A percentile compares a stretch with the other conserved stretches of the same genome.
Evolutionary conservation across 2,797 vertebrate species (phyloP).

Genomic region (Cynopterus sphinx): DNA sequence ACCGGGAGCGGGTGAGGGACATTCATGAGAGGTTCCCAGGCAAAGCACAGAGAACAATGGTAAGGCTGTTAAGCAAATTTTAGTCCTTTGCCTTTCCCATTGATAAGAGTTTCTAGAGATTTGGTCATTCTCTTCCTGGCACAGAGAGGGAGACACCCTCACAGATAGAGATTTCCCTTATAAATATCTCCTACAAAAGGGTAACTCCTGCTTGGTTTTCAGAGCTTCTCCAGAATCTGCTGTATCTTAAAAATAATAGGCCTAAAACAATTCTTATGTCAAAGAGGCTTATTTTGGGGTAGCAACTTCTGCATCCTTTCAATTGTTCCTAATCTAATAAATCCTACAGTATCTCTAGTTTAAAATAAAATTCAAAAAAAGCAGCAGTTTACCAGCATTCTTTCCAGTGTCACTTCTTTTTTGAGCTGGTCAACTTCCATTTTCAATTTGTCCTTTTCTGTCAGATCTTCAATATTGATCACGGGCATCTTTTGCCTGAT

Average conservation of each 20-base stretch:
- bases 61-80: background rate
- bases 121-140: background rate
- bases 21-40: background rate
- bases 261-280: background rate
- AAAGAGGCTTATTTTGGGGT: background rate
- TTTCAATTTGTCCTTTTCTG: constrained; percentile 94
- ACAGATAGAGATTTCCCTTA: background rate
- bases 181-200: background rate
- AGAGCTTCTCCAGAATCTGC: background rate
- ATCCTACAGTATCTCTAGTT: background rate
- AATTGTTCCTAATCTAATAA: background rate
- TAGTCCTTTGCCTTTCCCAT: background rate
- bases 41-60: background rate
- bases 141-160: background rate
- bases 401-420: constrained; percentile 92
- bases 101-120: background rate
- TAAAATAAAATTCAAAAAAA: background rate
- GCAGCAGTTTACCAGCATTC: constrained; percentile 90
- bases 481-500: constrained; percentile 89
- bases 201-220: background rate
- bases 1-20: background rate
- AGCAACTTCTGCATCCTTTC: background rate
- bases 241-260: background rate
- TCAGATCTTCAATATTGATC: constrained; percentile 94
- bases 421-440: constrained; percentile 96